A percentile compares a stretch with the other conserved stretches of the same genome.
These are phyloP conservation scores for Littorina saxatilis DNA, from an alignment of 1,140 invertebrate genomes.

Conservation along the genomic window DNA sequence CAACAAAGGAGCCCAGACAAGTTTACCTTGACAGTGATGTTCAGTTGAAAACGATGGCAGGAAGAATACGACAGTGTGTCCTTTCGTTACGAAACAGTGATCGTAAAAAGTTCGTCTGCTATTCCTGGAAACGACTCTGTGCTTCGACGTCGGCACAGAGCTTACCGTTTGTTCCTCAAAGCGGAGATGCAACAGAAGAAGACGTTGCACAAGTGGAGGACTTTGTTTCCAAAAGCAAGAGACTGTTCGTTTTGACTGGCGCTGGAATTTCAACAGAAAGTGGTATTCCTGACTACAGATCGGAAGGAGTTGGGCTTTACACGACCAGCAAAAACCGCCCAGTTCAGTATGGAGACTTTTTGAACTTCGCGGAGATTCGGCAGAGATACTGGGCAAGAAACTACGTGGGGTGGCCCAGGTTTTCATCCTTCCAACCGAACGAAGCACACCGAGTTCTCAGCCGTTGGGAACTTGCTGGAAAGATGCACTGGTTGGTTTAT, in stretches of 20 bases:
- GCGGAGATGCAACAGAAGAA: conserved; percentile 70
- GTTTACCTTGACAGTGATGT: too few relatives aligned
- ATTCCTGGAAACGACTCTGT: not conserved
- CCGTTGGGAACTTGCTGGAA: conserved; percentile 77
- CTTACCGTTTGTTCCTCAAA: conserved; percentile 55
- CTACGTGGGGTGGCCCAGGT: conserved; percentile 92
- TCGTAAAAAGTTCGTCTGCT: conserved; percentile 27
- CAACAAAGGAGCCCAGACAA: too few relatives aligned
- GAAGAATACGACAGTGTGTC: not conserved
- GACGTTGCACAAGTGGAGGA: conserved; percentile 82
- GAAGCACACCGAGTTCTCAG: conserved; percentile 76
- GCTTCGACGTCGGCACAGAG: not conserved
- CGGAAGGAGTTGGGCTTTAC: conserved; percentile 93
- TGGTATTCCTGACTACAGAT: conserved; percentile 95
- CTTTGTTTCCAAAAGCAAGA: conserved; percentile 79
- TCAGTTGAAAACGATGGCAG: not conserved
- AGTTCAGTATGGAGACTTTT: conserved; percentile 86
- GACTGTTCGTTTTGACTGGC: conserved; percentile 86
- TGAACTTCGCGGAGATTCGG: conserved; percentile 82
- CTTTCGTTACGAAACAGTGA: not conserved
- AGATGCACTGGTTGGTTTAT: conserved; percentile 82
- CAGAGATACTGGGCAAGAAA: conserved; percentile 97
- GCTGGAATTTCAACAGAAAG: conserved; percentile 97
- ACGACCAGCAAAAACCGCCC: conserved; percentile 89
- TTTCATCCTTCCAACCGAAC: conserved; percentile 79